Percentiles rank a stretch among this genome's conserved stretches.
Evolutionary conservation across 2,113 vertebrate genomes (phyloP).

Genomic region (Trichechus manatus): DNA sequence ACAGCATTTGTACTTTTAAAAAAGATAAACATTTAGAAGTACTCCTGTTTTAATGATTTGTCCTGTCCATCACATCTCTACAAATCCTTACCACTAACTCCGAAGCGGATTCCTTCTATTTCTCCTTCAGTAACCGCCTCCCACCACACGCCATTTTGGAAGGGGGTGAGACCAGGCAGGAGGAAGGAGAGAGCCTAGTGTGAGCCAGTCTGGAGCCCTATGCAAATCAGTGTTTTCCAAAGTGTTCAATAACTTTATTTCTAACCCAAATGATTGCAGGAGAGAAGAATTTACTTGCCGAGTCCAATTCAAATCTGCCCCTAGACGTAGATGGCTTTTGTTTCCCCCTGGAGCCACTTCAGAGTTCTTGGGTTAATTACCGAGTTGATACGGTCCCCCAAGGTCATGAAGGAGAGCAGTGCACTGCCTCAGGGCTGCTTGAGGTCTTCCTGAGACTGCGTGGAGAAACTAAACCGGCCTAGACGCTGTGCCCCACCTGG

Average conservation of each 20-base stretch:
- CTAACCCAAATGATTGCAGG: background rate
- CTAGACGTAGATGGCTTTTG: no score
- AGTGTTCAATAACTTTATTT: background rate
- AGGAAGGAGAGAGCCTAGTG: background rate
- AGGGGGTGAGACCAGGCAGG: background rate
- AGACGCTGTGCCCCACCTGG: fast-evolving
- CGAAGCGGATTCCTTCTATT: background rate
- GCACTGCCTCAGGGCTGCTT: background rate
- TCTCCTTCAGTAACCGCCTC: background rate
- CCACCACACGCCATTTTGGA: no score
- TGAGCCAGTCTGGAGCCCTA: background rate
- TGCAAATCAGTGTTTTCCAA: background rate
- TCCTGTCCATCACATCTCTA: background rate
- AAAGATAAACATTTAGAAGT: background rate
- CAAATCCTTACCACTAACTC: background rate
- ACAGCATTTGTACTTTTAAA: background rate
- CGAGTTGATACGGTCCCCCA: background rate
- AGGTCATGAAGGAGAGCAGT: background rate
- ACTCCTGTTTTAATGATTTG: background rate
- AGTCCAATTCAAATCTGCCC: background rate
- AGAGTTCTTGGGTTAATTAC: background rate
- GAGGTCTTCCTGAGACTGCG: background rate
- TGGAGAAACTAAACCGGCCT: background rate
- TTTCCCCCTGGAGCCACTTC: background rate
- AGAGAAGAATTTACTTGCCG: background rate